phyloP scores from a whole-genome alignment of 2,888 invertebrate genomes.

The Ischnus inquisitorius region DNA sequence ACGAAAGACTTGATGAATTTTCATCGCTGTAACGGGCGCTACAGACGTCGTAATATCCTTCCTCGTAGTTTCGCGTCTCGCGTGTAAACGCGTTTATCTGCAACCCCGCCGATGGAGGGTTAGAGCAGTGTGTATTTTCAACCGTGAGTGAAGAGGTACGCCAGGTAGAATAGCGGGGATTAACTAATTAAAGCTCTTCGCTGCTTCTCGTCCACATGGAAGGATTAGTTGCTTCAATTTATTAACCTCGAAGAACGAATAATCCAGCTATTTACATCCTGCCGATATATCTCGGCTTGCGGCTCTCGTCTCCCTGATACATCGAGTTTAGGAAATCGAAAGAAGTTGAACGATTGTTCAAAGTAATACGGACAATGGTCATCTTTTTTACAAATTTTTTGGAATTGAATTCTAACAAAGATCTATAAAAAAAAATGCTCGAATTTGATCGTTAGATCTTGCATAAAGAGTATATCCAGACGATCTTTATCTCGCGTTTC shows the following conservation, averaged over 20 bases:
- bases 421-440: background rate
- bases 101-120: background rate
- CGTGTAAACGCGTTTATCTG: background rate
- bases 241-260: conserved; percentile 24
- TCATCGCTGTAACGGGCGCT: background rate
- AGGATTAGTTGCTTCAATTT: conserved; percentile 31
- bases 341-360: background rate
- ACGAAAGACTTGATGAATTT: conserved; percentile 16
- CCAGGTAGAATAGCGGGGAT: conserved; percentile 18
- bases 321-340: background rate
- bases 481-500: too few species aligned
- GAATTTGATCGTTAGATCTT: background rate
- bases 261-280: background rate
- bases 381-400: background rate
- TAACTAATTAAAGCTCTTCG: conserved; percentile 37
- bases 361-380: background rate
- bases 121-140: background rate
- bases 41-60: conserved; percentile 8
- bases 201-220: conserved; percentile 13
- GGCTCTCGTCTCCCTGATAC: background rate
- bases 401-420: too few species aligned
- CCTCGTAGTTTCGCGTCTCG: background rate
- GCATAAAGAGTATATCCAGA: background rate
- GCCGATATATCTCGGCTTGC: background rate
- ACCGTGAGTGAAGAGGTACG: background rate